phyloP scores from a whole-genome alignment of 2,113 vertebrate genomes.

The Alethe diademata region DNA sequence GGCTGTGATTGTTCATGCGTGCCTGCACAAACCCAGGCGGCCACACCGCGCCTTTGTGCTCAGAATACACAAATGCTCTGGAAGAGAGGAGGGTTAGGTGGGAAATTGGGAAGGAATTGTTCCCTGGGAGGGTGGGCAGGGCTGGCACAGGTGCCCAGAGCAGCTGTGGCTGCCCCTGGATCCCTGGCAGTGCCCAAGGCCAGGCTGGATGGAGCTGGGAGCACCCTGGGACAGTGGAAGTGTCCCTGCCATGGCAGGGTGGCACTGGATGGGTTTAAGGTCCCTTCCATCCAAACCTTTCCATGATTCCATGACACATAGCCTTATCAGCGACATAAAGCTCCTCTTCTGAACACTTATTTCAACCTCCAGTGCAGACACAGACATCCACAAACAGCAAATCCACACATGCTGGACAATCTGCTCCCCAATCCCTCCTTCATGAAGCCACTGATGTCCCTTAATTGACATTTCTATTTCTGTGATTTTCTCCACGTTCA shows the following conservation, averaged over 20 bases:
- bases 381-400: neutral
- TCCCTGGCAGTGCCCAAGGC: neutral
- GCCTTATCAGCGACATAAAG: neutral
- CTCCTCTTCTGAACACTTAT: neutral
- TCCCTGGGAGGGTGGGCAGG: neutral
- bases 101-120: neutral
- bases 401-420: neutral
- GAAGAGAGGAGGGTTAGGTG: accelerated
- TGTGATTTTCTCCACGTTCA: neutral
- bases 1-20: accelerated
- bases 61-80: neutral
- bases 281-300: neutral
- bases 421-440: neutral
- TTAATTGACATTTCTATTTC: neutral
- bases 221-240: accelerated
- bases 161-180: neutral
- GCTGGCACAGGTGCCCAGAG: too few species aligned
- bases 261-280: neutral
- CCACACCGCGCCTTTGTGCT: neutral
- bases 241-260: neutral
- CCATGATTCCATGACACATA: neutral
- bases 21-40: neutral
- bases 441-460: neutral
- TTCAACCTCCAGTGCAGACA: neutral
- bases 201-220: accelerated